phyloP scores from a whole-genome alignment of 2,888 invertebrate genomes.

The Sinotaia quadrata region DNA sequence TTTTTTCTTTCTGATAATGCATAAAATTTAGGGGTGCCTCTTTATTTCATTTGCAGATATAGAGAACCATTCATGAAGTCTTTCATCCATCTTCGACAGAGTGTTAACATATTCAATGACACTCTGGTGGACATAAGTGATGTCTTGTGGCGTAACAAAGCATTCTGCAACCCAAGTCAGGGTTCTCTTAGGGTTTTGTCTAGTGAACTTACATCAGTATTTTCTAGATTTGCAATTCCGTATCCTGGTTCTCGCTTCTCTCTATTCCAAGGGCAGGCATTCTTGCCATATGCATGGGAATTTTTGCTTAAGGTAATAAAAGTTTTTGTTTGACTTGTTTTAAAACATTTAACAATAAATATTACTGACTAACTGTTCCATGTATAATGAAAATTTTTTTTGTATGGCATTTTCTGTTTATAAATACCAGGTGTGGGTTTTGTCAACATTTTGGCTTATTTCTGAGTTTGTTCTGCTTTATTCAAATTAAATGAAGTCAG shows the following conservation, averaged over 20 bases:
- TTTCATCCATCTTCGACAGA: conserved; percentile 9
- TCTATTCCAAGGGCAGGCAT: conserved; percentile 25
- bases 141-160: conserved; percentile 36
- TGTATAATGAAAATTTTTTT: too few species aligned
- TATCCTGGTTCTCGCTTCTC: conserved; percentile 22
- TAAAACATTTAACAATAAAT: too few species aligned
- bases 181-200: conserved; percentile 17
- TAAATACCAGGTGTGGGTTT: too few species aligned
- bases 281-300: conserved; percentile 18
- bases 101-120: conserved; percentile 34
- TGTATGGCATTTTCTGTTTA: too few species aligned
- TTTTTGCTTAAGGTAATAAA: background rate
- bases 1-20: too few species aligned
- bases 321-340: too few species aligned
- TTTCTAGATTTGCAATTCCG: background rate
- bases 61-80: conserved; percentile 21
- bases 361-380: too few species aligned
- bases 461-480: too few species aligned
- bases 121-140: conserved; percentile 37
- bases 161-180: conserved; percentile 18
- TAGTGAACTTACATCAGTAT: background rate
- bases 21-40: too few species aligned
- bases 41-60: conserved; percentile 17
- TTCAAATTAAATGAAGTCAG: too few species aligned
- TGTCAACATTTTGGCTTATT: too few species aligned